Base-by-base conservation (phyloP, 2,888 invertebrate species). In the Plemyria rubiginata region DNA sequence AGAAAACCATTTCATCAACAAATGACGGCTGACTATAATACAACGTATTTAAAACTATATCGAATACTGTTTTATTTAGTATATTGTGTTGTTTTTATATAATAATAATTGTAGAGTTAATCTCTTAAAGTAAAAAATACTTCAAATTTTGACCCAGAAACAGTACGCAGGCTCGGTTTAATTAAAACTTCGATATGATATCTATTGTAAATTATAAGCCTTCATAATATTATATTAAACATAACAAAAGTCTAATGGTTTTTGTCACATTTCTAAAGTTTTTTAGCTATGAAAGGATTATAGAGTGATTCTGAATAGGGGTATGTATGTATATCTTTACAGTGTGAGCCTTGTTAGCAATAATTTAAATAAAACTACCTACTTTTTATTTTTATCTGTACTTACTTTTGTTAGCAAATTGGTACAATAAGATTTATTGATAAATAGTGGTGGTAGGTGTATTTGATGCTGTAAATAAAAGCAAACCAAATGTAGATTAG, bases 401-500 rank as follows among this genome's bases (percentile, higher is more conserved):
- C 3, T 53, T 22, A 22, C 3, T 53, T 45, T 61, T 52, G 38
- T 36, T 41, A 22, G 22, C 4, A 28, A 46, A 49, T 43, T 45
- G 36, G 57, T 58, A 62, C 57, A 62, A 58, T 62, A 58, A 58
- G 54, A 45, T 38, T 38, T 38, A 38, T 53, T 62, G 15, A 38
- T 58, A 40, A 54, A 4, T 55, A 55, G 48, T 48, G 48, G 40
- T 55, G 45, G 46, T 29, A 48, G 36, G 28, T 40, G 59, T 60
- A 40, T 43, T 13, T 52, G 16, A 53, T 16, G 64, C 64, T 64
- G 64, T 64, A 64, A 12, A 55, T 64, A 60, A 32, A 51, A 36
- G 59, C 56, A 60, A 22, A 15, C 46, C 22, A 52, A 54, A 40
- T 38, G 52, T 55, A 60, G 54, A 4, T n/a, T 16, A n/a, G n/a